These are phyloP conservation scores for Aurelia aurita complex sp. Pacific DNA, from an alignment of 30 jellyfish, hydroid and myxozoan species.

Conservation along the genomic window DNA sequence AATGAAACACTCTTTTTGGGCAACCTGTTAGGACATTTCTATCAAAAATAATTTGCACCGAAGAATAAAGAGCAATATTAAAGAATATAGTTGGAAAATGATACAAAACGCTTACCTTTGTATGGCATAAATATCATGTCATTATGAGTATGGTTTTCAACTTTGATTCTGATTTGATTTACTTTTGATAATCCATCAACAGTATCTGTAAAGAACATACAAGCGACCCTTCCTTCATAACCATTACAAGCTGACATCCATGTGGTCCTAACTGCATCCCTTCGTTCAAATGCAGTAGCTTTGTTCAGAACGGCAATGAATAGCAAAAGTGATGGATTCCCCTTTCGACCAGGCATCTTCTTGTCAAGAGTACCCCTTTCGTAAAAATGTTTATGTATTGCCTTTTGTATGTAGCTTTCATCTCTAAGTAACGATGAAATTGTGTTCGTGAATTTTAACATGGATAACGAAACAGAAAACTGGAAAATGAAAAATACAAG, in stretches of 20 bases:
- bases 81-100: neutral
- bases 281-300: slow-evolving; percentile 38
- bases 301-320: slow-evolving; percentile 76
- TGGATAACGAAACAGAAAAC: neutral
- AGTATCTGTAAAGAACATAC: slow-evolving; percentile 83
- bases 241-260: slow-evolving; percentile 78
- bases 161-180: slow-evolving; percentile 5
- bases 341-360: neutral
- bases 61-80: neutral
- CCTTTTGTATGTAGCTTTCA: too few relatives aligned
- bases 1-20: too few relatives aligned
- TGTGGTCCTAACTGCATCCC: slow-evolving; percentile 76
- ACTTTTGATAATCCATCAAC: slow-evolving; percentile 31
- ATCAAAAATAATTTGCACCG: too few relatives aligned
- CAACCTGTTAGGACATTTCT: too few relatives aligned
- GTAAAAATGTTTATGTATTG: too few relatives aligned
- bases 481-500: neutral
- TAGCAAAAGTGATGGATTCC: slow-evolving; percentile 9
- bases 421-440: neutral
- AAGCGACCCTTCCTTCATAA: slow-evolving; percentile 17
- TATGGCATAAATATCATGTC: slow-evolving; percentile 88
- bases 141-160: slow-evolving; percentile 31
- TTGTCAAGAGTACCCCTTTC: neutral
- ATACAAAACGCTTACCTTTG: slow-evolving; percentile 46
- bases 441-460: neutral